Conservation (phyloP, 2,888 invertebrate species). For the Diploptera punctata region DNA sequence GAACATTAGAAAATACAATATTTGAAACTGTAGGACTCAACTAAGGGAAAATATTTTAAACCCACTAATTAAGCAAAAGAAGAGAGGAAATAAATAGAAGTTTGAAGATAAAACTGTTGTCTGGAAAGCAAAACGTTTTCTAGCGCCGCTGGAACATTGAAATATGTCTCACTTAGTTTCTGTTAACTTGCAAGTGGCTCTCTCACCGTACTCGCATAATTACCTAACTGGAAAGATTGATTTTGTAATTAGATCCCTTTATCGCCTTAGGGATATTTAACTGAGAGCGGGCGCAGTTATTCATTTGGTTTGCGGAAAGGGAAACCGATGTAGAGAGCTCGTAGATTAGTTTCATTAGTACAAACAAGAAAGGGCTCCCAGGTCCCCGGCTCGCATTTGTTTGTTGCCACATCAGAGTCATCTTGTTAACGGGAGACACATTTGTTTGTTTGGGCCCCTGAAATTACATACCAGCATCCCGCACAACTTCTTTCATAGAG, state of each 20-base stretch:
- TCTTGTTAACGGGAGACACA: constrained; percentile 31
- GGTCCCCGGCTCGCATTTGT: constrained; percentile 33
- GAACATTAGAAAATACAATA: too few species aligned
- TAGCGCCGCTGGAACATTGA: constrained; percentile 36
- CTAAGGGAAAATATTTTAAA: too few species aligned
- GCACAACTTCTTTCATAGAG: too few species aligned
- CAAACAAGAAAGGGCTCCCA: constrained; percentile 14
- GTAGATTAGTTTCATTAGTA: constrained; percentile 37
- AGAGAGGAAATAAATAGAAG: too few species aligned
- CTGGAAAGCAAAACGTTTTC: constrained; percentile 32
- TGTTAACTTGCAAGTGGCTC: constrained; percentile 26
- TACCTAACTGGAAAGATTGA: constrained; percentile 41
- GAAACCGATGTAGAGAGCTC: constrained; percentile 17
- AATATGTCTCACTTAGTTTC: constrained; percentile 40
- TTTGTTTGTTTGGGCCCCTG: constrained; percentile 23
- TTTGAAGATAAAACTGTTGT: too few species aligned
- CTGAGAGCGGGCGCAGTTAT: constrained; percentile 33
- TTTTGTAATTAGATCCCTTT: constrained; percentile 42
- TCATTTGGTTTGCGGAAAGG: constrained; percentile 39
- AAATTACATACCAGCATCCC: too few species aligned
- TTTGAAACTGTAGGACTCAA: too few species aligned
- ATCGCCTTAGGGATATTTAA: constrained; percentile 41
- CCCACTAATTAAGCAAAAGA: too few species aligned
- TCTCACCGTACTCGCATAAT: constrained; percentile 27
- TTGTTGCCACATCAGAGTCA: constrained; percentile 37